Conservation (phyloP, 2,113 vertebrate genomes). For the Pedionomus torquatus region DNA sequence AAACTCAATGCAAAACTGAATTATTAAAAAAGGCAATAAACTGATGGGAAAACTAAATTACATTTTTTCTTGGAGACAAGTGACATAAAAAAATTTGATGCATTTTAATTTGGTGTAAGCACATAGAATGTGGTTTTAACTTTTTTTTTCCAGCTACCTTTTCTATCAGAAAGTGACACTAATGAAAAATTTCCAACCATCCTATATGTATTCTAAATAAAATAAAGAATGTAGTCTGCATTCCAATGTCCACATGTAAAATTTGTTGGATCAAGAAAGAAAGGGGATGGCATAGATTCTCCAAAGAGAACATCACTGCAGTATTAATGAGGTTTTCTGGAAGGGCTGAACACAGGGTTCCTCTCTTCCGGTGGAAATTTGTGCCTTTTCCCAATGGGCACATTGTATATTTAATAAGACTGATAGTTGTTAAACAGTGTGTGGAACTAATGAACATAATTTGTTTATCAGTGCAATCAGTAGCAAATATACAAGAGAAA, state of each 20-base stretch:
- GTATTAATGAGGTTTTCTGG: not conserved
- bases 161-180: not conserved
- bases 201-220: not conserved
- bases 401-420: not conserved
- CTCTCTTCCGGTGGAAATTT: not conserved
- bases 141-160: not conserved
- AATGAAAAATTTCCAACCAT: not conserved
- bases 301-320: not conserved
- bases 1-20: not conserved
- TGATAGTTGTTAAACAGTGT: not conserved
- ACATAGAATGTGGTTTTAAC: not conserved
- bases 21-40: rapidly evolving
- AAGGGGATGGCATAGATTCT: not conserved
- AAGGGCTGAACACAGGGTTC: not conserved
- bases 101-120: not conserved
- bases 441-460: not conserved
- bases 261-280: not conserved
- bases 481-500: not conserved
- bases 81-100: not conserved
- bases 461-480: not conserved
- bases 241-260: not conserved
- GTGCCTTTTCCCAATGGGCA: not conserved
- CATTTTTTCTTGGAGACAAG: not conserved
- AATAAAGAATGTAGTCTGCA: not conserved
- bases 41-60: not conserved